A percentile compares a stretch with the other conserved stretches of the same genome.
Conservation (phyloP, 2,888 invertebrate species). For the Drosophila antonietae region DNA sequence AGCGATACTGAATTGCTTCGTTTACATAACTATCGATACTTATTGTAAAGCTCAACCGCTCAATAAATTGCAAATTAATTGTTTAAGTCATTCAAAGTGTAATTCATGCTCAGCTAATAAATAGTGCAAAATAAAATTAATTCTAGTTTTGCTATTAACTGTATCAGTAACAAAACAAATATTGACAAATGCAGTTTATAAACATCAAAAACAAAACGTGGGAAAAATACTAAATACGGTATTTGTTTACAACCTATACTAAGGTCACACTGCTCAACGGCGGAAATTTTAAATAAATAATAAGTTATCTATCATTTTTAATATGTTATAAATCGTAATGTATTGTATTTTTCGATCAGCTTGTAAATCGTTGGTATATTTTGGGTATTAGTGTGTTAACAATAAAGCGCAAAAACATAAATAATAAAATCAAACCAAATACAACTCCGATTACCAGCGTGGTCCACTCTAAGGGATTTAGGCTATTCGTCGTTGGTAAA, state of each 20-base stretch:
- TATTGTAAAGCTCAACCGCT: background rate
- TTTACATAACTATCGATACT: slow-evolving; percentile 14
- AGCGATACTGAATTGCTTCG: background rate
- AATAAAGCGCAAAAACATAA: slow-evolving; percentile 81
- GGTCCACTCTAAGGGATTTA: slow-evolving; percentile 83
- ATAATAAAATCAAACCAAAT: slow-evolving; percentile 81
- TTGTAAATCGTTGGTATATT: slow-evolving; percentile 75
- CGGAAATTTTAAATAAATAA: slow-evolving; percentile 5
- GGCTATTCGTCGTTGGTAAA: slow-evolving; percentile 77
- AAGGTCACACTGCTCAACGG: slow-evolving; percentile 19
- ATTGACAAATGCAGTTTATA: background rate
- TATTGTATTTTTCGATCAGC: slow-evolving; percentile 25
- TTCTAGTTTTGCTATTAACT: background rate
- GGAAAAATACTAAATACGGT: slow-evolving; percentile 2
- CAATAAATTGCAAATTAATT: background rate
- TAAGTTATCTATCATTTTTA: too few species aligned
- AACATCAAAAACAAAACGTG: background rate
- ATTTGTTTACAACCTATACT: background rate
- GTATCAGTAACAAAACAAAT: background rate
- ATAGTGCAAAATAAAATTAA: background rate
- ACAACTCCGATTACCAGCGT: slow-evolving; percentile 81
- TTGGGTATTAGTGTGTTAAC: slow-evolving; percentile 75
- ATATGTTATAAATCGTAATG: too few species aligned
- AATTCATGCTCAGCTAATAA: background rate
- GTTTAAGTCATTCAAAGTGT: background rate